Evolutionary conservation across 64 coral and sea anemone genomes (phyloP).

Genomic region (Cladopsammia gracilis): DNA sequence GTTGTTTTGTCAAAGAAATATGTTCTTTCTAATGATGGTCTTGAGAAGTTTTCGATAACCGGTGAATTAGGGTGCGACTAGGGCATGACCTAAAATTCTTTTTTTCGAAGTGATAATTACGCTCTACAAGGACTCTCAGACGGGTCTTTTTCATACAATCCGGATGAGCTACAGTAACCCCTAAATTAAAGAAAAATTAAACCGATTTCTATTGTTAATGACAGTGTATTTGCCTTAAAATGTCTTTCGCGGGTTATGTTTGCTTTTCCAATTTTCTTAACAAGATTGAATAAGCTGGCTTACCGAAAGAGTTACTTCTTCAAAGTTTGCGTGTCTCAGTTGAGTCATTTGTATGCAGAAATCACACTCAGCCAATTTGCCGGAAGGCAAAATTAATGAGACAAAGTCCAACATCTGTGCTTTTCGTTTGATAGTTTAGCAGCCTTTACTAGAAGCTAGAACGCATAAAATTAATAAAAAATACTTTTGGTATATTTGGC

Average conservation of each 20-base stretch:
- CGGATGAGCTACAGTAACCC: background rate
- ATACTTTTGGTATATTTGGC: background rate
- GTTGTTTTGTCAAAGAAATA: too few species aligned
- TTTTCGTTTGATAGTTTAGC: constrained; percentile 26
- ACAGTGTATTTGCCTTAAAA: background rate
- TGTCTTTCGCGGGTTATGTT: background rate
- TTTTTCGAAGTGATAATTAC: too few species aligned
- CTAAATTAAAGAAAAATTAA: background rate
- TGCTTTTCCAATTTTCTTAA: constrained; percentile 3
- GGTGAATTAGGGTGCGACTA: too few species aligned
- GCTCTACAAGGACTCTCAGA: background rate
- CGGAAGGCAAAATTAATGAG: constrained; percentile 54
- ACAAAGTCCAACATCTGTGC: constrained; percentile 53
- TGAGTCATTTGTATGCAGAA: constrained; percentile 21
- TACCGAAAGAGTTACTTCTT: background rate
- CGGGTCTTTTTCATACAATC: background rate
- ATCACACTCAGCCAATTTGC: constrained; percentile 25
- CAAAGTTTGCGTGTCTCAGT: background rate
- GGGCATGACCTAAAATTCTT: too few species aligned
- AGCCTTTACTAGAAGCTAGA: background rate
- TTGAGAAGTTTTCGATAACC: too few species aligned
- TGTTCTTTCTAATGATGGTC: too few species aligned
- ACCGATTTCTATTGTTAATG: background rate
- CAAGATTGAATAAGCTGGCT: background rate
- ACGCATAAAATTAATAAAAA: constrained; percentile 12